phyloP scores from a whole-genome alignment of 2,113 vertebrate species.

The Cricetomys ansorgei region DNA sequence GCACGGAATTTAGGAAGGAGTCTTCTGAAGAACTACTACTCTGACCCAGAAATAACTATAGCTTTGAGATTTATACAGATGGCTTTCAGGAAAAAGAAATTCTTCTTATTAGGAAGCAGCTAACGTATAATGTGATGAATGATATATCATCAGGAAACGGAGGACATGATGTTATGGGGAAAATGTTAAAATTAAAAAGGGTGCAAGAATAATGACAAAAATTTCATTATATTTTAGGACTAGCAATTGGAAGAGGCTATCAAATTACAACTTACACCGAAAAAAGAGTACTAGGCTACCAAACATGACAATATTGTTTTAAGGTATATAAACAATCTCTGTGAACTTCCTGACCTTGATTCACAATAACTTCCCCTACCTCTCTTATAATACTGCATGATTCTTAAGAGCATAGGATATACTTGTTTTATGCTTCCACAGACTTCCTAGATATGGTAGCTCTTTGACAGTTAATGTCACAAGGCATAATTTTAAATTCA shows the following conservation, averaged over 20 bases:
- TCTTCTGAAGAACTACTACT: neutral
- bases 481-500: neutral
- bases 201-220: constrained; percentile 57
- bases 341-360: constrained; percentile 37
- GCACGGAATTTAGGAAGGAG: neutral
- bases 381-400: constrained; percentile 16
- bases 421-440: neutral
- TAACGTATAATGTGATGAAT: constrained; percentile 35
- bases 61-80: constrained; percentile 6
- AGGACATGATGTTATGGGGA: constrained; percentile 29
- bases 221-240: constrained; percentile 36
- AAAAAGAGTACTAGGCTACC: constrained; percentile 12
- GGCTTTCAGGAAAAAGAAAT: neutral
- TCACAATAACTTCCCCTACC: constrained; percentile 31
- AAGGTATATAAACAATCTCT: constrained; percentile 35
- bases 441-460: constrained; percentile 2
- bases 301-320: constrained; percentile 4
- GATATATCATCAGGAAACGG: constrained; percentile 37
- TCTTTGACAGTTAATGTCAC: constrained; percentile 21
- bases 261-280: constrained; percentile 15
- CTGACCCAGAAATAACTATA: neutral
- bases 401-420: neutral
- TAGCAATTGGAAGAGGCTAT: neutral
- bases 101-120: neutral
- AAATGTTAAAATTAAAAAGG: constrained; percentile 64